Evolutionary conservation across 1,140 invertebrate genomes (phyloP), one percentile per base, ranked within the genome.

Genomic region (Eueides isabella): DNA sequence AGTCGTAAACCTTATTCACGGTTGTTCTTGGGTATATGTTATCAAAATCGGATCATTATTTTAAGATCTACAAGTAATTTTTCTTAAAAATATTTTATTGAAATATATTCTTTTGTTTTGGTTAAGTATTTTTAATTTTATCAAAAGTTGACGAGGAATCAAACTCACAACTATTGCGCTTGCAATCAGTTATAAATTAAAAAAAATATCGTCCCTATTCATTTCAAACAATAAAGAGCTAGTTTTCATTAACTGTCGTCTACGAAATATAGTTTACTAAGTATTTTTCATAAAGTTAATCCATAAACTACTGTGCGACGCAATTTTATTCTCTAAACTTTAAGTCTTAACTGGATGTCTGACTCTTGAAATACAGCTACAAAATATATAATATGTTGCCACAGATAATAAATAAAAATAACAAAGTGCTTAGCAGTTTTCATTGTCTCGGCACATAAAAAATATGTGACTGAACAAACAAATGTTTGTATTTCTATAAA

Each of bases 361-460:
- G 41, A 19, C 16, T 44, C 7, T 44, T 19, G 7, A 44, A 44
- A 44, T 44, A 44, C 19, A 38, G 5, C 14, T 2, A 38, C 35
- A 16, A 38, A 19, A 44, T 44, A 44, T 44, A 44, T 44, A 19
- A 44, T 44, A 19, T 23, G 19, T 55, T 23, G 23, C 11, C 9
- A 26, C 6, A 55, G 2, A 55, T 26, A 55, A n/a, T 23, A 26
- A 55, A 11, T 55, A 23, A 55, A 55, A 55, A 55, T 23, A 26
- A 55, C 48, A 26, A 11, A 55, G 2, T 55, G 48, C 48, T 55
- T 26, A 55, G 19, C 48, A 55, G 48, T 55, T 55, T 55, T 55
- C 48, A 26, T 26, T 26, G 48, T 55, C 48, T 55, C n/a, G 11
- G 26, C 48, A 55, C 26, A 55, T 55, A 55, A 55, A 55, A 11